Conservation (phyloP, 2,888 invertebrate species). For the Drosophila acutilabella region DNA sequence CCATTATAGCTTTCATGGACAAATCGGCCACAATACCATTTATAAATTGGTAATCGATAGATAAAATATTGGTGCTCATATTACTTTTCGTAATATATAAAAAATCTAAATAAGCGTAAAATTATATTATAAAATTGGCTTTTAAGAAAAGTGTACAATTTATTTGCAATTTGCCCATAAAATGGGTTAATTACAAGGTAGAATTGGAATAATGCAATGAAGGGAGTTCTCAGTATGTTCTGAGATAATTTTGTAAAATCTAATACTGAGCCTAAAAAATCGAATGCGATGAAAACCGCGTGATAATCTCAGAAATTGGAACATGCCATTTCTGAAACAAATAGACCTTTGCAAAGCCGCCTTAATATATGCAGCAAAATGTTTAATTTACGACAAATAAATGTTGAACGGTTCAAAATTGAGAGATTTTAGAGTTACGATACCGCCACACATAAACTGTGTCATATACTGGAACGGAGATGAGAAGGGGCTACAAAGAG, state of each 20-base stretch:
- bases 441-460: constrained; percentile 68
- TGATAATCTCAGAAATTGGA: background rate
- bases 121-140: constrained; percentile 47
- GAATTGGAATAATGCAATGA: background rate
- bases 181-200: constrained; percentile 59
- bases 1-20: too few relatives aligned
- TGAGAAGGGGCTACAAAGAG: too few relatives aligned
- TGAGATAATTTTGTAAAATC: constrained; percentile 3
- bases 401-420: constrained; percentile 76
- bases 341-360: constrained; percentile 34
- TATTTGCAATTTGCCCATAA: constrained; percentile 57
- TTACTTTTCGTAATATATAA: constrained; percentile 37
- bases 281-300: background rate
- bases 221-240: background rate
- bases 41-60: too few relatives aligned
- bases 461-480: constrained; percentile 44
- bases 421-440: constrained; percentile 75
- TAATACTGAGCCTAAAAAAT: constrained; percentile 7
- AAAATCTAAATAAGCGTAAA: constrained; percentile 46
- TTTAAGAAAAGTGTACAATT: constrained; percentile 37
- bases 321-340: background rate
- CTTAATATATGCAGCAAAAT: constrained; percentile 61
- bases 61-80: too few relatives aligned
- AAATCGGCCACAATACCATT: too few relatives aligned
- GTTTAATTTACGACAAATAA: constrained; percentile 80